Conservation (phyloP, 1,140 invertebrate species). For the Drosophila navojoa region DNA sequence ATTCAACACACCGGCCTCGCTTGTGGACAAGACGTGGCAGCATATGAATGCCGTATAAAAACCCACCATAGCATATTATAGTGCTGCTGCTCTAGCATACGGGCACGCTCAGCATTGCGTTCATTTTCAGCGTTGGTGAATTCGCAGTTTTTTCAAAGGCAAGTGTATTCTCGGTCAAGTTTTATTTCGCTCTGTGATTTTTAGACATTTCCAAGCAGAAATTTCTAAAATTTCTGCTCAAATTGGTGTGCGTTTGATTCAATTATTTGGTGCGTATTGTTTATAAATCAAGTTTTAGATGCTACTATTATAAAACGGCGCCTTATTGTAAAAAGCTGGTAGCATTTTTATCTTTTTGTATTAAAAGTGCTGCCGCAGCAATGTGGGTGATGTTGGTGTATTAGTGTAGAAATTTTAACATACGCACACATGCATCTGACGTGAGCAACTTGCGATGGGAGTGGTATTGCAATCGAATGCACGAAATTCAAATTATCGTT, state of each 20-base stretch:
- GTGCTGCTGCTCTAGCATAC: slow-evolving; percentile 38
- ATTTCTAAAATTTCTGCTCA: slow-evolving; percentile 78
- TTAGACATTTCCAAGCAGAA: slow-evolving; percentile 82
- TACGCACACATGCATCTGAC: slow-evolving; percentile 46
- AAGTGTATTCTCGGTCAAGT: slow-evolving; percentile 78
- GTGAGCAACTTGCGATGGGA: slow-evolving; percentile 34
- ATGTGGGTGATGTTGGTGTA: slow-evolving; percentile 55
- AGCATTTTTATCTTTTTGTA: slow-evolving; percentile 26
- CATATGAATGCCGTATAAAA: slow-evolving; percentile 41
- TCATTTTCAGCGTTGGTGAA: slow-evolving; percentile 54
- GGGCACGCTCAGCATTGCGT: slow-evolving; percentile 18
- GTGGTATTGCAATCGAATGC: slow-evolving; percentile 31
- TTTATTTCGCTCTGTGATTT: slow-evolving; percentile 83
- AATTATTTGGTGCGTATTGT: slow-evolving; percentile 77
- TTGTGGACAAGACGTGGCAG: slow-evolving; percentile 70
- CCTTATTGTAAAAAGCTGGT: slow-evolving; percentile 32
- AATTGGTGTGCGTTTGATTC: slow-evolving; percentile 65
- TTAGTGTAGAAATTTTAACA: slow-evolving; percentile 54
- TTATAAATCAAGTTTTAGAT: slow-evolving; percentile 32
- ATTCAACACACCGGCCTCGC: slow-evolving; percentile 55
- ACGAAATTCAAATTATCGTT: slow-evolving; percentile 2
- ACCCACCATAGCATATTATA: slow-evolving; percentile 38
- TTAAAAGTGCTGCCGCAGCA: slow-evolving; percentile 38
- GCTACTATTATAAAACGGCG: background rate
- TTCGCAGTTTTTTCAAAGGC: slow-evolving; percentile 80